A percentile compares a stretch with the other conserved stretches of the same genome.
phyloP scores from a whole-genome alignment of 2,888 invertebrate species.

The Phragmatobia fuliginosa region DNA sequence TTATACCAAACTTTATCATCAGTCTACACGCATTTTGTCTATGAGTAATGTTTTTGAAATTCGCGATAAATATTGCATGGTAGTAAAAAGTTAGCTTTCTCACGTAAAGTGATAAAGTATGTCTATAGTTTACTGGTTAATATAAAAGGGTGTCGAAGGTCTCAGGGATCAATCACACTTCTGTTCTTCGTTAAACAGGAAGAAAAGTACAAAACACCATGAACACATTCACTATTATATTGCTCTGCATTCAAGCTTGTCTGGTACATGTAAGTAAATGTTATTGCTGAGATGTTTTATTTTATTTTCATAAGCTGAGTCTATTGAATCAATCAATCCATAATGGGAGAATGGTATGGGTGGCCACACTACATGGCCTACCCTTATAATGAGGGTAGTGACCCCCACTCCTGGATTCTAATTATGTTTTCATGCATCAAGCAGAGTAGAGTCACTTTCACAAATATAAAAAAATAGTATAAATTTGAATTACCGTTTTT shows the following conservation, averaged over 20 bases:
- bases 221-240: conserved; percentile 33
- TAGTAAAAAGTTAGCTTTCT: neutral
- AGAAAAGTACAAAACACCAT: conserved; percentile 21
- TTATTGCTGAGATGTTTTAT: no score
- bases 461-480: neutral
- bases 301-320: no score
- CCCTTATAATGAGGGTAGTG: no score
- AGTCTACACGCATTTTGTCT: neutral
- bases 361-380: no score
- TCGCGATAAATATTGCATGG: conserved; percentile 7
- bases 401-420: no score
- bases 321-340: no score
- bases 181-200: conserved; percentile 12
- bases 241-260: conserved; percentile 44
- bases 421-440: no score
- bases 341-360: no score
- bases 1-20: neutral
- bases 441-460: no score
- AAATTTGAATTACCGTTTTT: neutral
- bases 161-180: conserved; percentile 10
- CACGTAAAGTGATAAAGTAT: neutral
- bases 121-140: neutral
- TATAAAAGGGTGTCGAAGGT: neutral
- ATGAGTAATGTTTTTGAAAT: neutral
- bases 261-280: conserved; percentile 35